Base-by-base conservation (phyloP, 2,888 invertebrate species). In the Brenthis daphne region DNA sequence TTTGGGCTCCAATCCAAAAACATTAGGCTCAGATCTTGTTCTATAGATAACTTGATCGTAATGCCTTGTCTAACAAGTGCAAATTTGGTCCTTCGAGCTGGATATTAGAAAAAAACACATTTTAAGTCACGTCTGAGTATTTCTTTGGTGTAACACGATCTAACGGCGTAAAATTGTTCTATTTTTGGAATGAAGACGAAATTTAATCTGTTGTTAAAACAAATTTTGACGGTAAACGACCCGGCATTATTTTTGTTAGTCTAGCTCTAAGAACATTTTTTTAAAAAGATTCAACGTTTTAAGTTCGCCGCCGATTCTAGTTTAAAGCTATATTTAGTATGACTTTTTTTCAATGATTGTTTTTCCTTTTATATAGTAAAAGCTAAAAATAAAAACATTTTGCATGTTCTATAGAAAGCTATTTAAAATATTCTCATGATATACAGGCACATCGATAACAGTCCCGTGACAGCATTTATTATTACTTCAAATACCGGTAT, bases 51-150 rank as follows among this genome's bases (percentile, higher is more conserved):
- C 68, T 58, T 24, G 54, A 66, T 64, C 66, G 58, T 64, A 68
- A 70, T 61, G 60, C 70, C 55, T 64, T 68, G 60, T 64, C 64
- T 53, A 53, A 70, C 70, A 58, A 68, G 64, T 57, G 66, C 68
- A 72, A 68, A 65, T 54, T 55, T 61, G 68, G 72, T 64, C 72
- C 70, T 57, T 66, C 65, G 57, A 68, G 64, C 60, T 54, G 57
- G 64, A 69, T 66, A 55, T 55, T 54, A 64, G 66, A 66, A 64
- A 72, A 68, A 72, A 70, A 68, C 50, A 70, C 53, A 61, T 70
- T 66, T 70, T 37, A 14, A 67, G 64, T 50, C 64, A 47, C 57
- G 57, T 64, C 50, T 24, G 53, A 64, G 63, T 64, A 60, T 68
- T 61, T 56, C 16, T n/a, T 29, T 64, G 57, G 16, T 67, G 70